Conservation (phyloP, 2,113 vertebrate species). For the Ammodytes dubius region DNA sequence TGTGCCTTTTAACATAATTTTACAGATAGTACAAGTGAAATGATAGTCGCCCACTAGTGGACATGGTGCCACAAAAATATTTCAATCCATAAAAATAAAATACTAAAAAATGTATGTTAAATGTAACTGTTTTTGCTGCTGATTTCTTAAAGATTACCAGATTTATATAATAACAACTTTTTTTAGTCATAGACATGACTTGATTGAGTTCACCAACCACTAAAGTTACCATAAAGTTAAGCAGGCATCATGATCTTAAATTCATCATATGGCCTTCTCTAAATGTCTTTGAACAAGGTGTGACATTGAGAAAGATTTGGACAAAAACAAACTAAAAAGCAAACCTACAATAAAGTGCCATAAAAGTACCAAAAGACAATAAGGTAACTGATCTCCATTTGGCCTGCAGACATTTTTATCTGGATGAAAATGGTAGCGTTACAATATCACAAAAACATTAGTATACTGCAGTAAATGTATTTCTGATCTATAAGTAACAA, state of each 20-base stretch:
- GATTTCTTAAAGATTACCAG: neutral
- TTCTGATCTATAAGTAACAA: neutral
- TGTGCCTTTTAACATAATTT: constrained; percentile 14
- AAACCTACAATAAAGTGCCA: neutral
- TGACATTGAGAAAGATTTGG: neutral
- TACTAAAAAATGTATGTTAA: neutral
- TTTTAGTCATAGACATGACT: neutral
- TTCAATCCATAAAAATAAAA: neutral
- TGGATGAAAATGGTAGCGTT: neutral
- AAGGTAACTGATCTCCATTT: neutral
- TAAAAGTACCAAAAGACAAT: neutral
- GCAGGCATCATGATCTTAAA: neutral
- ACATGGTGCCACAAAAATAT: constrained; percentile 24
- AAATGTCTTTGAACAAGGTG: neutral
- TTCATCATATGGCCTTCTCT: neutral
- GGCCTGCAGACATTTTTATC: neutral
- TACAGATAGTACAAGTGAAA: neutral
- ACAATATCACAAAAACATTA: neutral
- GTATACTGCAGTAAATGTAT: neutral
- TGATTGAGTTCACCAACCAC: neutral
- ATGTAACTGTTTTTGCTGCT: neutral
- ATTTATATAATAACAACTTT: neutral
- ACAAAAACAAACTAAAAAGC: neutral
- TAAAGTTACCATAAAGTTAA: neutral
- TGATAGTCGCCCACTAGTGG: constrained; percentile 68